Evolutionary conservation across 1,140 invertebrate species (phyloP), one percentile per base, ranked within the genome.

Genomic region (Meloidogyne exigua): DNA sequence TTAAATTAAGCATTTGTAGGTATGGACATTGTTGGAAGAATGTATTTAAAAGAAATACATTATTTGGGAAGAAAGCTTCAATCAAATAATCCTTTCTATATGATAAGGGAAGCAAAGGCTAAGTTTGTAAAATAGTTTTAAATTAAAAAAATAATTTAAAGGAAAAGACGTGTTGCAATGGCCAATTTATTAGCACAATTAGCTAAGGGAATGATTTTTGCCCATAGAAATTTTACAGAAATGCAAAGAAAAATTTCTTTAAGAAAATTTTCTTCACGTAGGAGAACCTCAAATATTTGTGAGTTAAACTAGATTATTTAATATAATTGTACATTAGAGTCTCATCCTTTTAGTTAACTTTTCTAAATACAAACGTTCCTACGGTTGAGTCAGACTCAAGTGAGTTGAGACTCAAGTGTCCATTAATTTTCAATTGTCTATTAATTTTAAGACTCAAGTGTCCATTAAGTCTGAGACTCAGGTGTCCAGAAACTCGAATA

Each of bases 1-100:
- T n/a, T n/a, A n/a, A n/a, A n/a, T n/a, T n/a, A n/a, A n/a, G n/a
- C n/a, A n/a, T n/a, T n/a, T n/a, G n/a, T n/a, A 74, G 64, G 70
- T 49, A 85, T 85, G 85, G 85, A 87, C 68, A 83, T 87, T 21
- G 85, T 87, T 2, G 85, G 85, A 7, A 63, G 85, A 72, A 87
- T 87, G 85, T 87, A 87, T 73, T 71, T 87, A 67, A 87, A 87
- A 69, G 85, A 87, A 68, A 87, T 87, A 68, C 85, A 87, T 68
- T 87, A 86, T 72, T 76, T 87, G 68, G 85, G 85, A 26, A 57
- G 85, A 25, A 87, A 87, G 70, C 69, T 87, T 0, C 83, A 82
- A 67, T 84, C 84, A 15, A 87, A 84, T 69, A 87, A 87, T 73
- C 85, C 85, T 21, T 87, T 87, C 71, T 87, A 87, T 70, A 73